phyloP scores from a whole-genome alignment of 2,797 vertebrate genomes.

The Gambusia yucatana region DNA sequence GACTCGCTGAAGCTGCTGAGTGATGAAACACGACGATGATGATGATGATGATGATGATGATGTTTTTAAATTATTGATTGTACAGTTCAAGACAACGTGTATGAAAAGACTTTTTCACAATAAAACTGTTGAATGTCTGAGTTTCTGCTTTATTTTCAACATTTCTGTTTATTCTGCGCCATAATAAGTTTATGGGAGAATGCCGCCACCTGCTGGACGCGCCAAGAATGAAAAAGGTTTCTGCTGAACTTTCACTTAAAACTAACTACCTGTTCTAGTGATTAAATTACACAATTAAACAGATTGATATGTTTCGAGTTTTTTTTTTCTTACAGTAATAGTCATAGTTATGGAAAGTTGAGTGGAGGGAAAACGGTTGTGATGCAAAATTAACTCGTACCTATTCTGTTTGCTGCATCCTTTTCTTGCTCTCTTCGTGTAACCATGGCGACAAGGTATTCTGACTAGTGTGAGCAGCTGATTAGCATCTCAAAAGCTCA shows the following conservation, averaged over 20 bases:
- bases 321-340: background rate
- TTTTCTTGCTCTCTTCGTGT: background rate
- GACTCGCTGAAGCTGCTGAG: conserved; percentile 60
- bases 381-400: background rate
- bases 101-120: conserved; percentile 75
- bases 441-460: background rate
- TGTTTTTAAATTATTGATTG: conserved; percentile 80
- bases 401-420: background rate
- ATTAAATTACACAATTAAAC: background rate
- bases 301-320: background rate
- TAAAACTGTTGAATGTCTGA: conserved; percentile 74
- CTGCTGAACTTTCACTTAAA: background rate
- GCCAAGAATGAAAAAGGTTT: background rate
- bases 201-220: conserved; percentile 37
- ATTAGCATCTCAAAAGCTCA: background rate
- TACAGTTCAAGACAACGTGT: conserved; percentile 65
- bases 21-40: conserved; percentile 30
- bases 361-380: background rate
- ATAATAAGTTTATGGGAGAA: background rate
- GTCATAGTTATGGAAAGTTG: background rate
- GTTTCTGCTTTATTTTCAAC: background rate
- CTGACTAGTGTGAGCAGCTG: background rate
- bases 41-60: conserved; percentile 32
- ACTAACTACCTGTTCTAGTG: background rate
- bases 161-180: background rate